Conservation (phyloP, 1,140 invertebrate species). For the Prorops nasuta region DNA sequence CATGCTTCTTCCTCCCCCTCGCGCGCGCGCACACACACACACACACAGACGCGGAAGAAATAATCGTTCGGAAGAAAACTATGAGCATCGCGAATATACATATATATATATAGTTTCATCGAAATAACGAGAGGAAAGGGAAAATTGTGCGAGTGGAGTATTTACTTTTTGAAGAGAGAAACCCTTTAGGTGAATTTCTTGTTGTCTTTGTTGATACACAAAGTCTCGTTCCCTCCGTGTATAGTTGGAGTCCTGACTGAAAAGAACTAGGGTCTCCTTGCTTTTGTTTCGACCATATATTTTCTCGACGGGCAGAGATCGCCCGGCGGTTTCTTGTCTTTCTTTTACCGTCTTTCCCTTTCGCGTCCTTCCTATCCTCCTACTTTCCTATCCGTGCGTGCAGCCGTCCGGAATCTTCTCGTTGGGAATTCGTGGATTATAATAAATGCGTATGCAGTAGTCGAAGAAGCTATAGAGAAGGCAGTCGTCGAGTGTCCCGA, state of each 20-base stretch:
- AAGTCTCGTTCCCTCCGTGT: constrained; percentile 15
- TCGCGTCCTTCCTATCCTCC: constrained; percentile 6
- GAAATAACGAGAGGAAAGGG: too few species aligned
- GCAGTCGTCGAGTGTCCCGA: constrained; percentile 14
- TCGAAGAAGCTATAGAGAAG: constrained; percentile 29
- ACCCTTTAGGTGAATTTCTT: too few species aligned
- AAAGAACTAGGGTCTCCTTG: too few species aligned
- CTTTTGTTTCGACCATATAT: constrained; percentile 45
- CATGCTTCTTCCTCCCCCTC: constrained; percentile 9
- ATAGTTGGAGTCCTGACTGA: too few species aligned
- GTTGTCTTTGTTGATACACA: too few species aligned
- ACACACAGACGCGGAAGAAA: constrained; percentile 12
- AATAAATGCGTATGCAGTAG: constrained; percentile 49
- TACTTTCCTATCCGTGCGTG: constrained; percentile 6
- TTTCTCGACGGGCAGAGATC: constrained; percentile 35
- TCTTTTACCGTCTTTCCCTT: constrained; percentile 7
- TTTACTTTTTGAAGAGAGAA: too few species aligned
- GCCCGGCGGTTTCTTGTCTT: constrained; percentile 1
- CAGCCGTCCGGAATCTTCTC: constrained; percentile 28
- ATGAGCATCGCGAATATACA: too few species aligned
- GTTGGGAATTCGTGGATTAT: constrained; percentile 40
- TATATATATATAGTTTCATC: too few species aligned
- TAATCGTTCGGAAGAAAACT: too few species aligned
- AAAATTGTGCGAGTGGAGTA: too few species aligned
- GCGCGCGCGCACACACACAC: constrained; percentile 5